Base-by-base conservation (phyloP, 2,113 vertebrate species). In the Donacobius atricapilla region DNA sequence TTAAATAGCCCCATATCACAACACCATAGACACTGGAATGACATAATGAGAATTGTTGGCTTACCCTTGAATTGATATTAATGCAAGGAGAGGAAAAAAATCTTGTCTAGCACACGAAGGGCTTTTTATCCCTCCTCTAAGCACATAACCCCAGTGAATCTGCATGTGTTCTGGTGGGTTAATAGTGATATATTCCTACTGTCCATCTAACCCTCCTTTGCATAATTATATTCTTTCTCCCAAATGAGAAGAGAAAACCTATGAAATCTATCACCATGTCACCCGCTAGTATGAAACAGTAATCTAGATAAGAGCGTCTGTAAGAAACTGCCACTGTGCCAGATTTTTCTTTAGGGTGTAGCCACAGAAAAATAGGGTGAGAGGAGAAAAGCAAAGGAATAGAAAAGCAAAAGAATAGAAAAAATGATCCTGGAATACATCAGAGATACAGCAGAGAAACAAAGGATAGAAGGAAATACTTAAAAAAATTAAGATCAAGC, bases 401-500 rank as follows among this genome's bases (percentile, higher is more conserved):
- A 90, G 60, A 87, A 85, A 91, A 80, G 71, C 57, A 70, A 50
- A 61, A 44, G 37, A 64, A 91, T 79, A 92, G 28, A 80, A 94
- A 95, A 81, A 93, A 75, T 24, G 9, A 56, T 89, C 40, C 12
- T 56, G 76, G 79, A 77, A 92, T 87, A 71, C 31, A 89, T 94
- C 94, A 92, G 71, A 89, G 81, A 94, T 76, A 82, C 44, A 79
- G 40, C 93, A 95, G 64, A 87, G 76, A 90, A 83, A 75, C 11
- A 57, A 47, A 63, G 50, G 89, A 40, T 58, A 70, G 58, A 90
- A 87, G 82, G 48, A 96, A 94, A 97, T 91, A 91, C 81, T 97
- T 97, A 4, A 84, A 94, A 95, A 97, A 97, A 97, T 97, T 95
- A 97, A 95, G 94, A 97, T 96, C 90, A 96, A 95, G 92, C 82